Evolutionary conservation across 2,888 invertebrate species (phyloP).

Genomic region (Micoletzkya japonica): DNA sequence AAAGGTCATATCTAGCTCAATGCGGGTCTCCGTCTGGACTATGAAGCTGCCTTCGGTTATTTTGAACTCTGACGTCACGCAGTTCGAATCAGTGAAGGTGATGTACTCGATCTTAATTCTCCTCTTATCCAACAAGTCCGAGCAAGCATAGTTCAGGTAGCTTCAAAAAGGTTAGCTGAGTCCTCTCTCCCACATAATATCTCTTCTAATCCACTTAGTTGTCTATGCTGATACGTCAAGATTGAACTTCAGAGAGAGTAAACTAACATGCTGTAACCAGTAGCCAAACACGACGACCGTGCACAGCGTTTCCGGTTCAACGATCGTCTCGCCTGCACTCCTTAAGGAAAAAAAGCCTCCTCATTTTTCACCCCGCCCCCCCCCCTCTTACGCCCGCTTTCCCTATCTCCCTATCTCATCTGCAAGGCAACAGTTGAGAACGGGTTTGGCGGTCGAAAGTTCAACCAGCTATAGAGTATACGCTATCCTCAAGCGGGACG

Average conservation of each 20-base stretch:
- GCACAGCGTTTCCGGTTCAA: slow-evolving; percentile 43
- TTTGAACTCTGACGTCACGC: slow-evolving; percentile 47
- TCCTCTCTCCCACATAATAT: not conserved
- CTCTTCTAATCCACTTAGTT: not conserved
- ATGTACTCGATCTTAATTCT: slow-evolving; percentile 46
- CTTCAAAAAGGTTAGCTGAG: no score
- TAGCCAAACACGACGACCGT: slow-evolving; percentile 48
- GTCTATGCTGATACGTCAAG: not conserved
- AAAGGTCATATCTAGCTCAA: slow-evolving; percentile 51
- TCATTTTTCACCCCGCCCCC: no score
- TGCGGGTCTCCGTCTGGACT: slow-evolving; percentile 54
- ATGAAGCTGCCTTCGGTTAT: slow-evolving; percentile 45
- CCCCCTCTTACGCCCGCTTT: no score
- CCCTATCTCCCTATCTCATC: no score
- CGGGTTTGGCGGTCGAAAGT: no score
- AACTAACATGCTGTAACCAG: slow-evolving; percentile 40
- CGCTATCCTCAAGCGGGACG: no score
- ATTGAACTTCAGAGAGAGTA: not conserved
- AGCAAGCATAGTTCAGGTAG: no score
- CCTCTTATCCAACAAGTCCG: not conserved
- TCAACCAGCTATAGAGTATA: no score
- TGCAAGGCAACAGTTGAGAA: no score
- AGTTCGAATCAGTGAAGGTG: slow-evolving; percentile 47
- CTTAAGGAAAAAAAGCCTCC: no score
- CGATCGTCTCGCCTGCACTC: slow-evolving; percentile 43